Percentiles rank a stretch among this genome's conserved stretches.
Evolutionary conservation across 2,113 vertebrate species (phyloP).

Genomic region (Pterophyllum scalare): DNA sequence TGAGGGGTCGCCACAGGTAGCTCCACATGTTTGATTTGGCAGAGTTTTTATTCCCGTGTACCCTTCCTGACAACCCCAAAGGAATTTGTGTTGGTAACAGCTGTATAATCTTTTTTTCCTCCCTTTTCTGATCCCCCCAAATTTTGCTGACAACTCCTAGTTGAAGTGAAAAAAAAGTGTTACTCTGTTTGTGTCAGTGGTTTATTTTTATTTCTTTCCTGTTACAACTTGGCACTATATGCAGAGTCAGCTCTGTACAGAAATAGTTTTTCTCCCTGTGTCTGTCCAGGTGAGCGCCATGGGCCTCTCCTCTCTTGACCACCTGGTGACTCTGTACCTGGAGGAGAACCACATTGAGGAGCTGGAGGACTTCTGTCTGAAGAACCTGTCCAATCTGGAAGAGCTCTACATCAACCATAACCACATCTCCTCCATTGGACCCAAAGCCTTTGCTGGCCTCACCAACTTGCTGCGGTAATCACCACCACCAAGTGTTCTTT

Average conservation of each 20-base stretch:
- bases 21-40: neutral
- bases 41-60: neutral
- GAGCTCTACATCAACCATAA: constrained; percentile 89
- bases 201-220: neutral
- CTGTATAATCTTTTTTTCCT: too few relatives aligned
- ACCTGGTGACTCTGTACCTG: constrained; percentile 84
- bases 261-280: neutral
- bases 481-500: neutral
- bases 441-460: constrained; percentile 83
- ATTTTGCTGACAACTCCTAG: neutral
- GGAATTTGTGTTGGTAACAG: too few relatives aligned
- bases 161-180: neutral
- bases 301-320: constrained; percentile 77
- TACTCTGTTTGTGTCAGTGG: too few relatives aligned
- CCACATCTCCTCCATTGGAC: constrained; percentile 80
- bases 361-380: constrained; percentile 80
- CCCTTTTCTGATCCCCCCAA: fast-evolving
- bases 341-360: constrained; percentile 85
- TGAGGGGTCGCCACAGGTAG: neutral
- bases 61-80: too few relatives aligned
- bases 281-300: constrained; percentile 62
- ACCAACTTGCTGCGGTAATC: constrained; percentile 70
- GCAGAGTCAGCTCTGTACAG: neutral
- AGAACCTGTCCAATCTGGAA: constrained; percentile 82
- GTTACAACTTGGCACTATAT: neutral